phyloP scores from a whole-genome alignment of 2,113 vertebrate species.

The Ictalurus punctatus region DNA sequence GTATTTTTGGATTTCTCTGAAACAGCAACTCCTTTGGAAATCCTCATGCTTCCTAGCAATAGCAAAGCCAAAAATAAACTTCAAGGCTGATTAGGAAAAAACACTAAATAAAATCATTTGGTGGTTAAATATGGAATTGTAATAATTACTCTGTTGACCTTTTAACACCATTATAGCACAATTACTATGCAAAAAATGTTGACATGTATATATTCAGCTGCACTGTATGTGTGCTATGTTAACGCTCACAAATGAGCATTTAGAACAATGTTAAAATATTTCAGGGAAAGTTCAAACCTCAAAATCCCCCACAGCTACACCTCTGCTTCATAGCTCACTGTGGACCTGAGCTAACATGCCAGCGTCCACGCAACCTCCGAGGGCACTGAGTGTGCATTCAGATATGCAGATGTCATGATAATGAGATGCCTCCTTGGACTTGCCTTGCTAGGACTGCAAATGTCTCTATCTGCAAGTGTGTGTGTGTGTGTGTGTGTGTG shows the following conservation, averaged over 20 bases:
- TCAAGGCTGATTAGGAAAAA: neutral
- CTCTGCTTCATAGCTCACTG: neutral
- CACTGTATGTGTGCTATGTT: neutral
- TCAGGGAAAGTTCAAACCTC: neutral
- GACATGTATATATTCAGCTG: neutral
- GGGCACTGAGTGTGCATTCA: conserved; percentile 30
- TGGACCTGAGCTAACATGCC: conserved; percentile 1
- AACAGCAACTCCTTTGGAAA: neutral
- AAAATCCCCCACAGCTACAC: conserved; percentile 17
- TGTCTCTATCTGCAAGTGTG: conserved; percentile 25
- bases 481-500: conserved; percentile 22
- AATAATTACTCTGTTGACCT: neutral
- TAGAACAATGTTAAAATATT: neutral
- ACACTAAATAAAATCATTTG: neutral
- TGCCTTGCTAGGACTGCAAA: conserved; percentile 35
- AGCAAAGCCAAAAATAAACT: neutral
- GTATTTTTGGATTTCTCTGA: conserved; percentile 2
- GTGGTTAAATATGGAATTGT: neutral
- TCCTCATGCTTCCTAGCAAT: neutral
- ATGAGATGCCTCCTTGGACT: conserved; percentile 39
- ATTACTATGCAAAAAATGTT: neutral
- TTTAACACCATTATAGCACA: neutral
- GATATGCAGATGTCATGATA: conserved; percentile 51
- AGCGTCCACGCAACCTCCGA: conserved; percentile 12
- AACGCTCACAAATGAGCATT: neutral